These are phyloP conservation scores for Vannuccia rotundouncinata DNA, from an alignment of 2,888 invertebrate genomes.

Conservation along the genomic window DNA sequence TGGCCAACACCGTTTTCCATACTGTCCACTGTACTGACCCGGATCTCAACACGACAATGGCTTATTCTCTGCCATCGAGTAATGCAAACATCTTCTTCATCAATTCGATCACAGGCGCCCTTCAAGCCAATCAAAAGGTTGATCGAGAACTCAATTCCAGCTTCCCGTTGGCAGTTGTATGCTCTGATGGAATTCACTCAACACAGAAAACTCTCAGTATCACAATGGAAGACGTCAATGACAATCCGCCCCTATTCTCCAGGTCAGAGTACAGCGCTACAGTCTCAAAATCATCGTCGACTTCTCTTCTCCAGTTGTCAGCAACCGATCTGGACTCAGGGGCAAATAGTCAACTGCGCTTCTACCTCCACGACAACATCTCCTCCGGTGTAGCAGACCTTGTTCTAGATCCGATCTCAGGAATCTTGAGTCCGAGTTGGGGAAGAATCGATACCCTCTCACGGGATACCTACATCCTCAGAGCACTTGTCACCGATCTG, in stretches of 20 bases:
- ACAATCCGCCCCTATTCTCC: slow-evolving; percentile 22
- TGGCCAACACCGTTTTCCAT: background rate
- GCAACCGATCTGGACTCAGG: slow-evolving; percentile 35
- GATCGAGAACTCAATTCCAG: background rate
- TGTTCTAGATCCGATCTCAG: slow-evolving; percentile 20
- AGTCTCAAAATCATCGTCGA: background rate
- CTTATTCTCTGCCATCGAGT: background rate
- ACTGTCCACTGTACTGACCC: background rate
- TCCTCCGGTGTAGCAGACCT: background rate
- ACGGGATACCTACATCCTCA: slow-evolving; percentile 62
- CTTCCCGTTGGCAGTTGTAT: background rate
- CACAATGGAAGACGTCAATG: slow-evolving; percentile 18
- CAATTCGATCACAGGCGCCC: background rate
- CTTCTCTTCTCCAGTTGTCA: background rate
- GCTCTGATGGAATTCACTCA: background rate
- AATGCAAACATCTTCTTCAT: background rate
- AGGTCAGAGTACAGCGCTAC: background rate
- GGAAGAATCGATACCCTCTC: slow-evolving; percentile 42
- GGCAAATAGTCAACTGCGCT: slow-evolving; percentile 30
- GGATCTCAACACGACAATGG: background rate
- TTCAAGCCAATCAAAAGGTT: background rate
- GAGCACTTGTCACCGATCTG: slow-evolving; percentile 67
- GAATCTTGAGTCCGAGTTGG: slow-evolving; percentile 56
- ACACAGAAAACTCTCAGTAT: background rate
- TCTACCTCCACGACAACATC: slow-evolving; percentile 30